Percentiles rank a stretch among this genome's conserved stretches.
These are phyloP conservation scores for Etheostoma spectabile DNA, from an alignment of 2,113 vertebrate genomes.

Conservation along the genomic window DNA sequence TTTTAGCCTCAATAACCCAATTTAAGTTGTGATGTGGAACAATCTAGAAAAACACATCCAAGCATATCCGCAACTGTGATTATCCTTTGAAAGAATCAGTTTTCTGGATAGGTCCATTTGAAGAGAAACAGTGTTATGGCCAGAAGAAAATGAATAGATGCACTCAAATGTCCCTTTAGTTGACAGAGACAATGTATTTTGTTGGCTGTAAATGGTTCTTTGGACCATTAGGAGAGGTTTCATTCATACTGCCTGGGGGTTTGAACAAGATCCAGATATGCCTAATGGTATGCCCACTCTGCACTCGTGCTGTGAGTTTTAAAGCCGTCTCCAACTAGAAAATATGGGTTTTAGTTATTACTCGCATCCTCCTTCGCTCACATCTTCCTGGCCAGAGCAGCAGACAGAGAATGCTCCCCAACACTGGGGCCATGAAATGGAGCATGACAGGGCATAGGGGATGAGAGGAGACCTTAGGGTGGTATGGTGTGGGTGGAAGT, in stretches of 20 bases:
- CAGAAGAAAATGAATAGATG: constrained; percentile 65
- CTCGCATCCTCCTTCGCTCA: constrained; percentile 62
- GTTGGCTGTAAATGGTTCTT: constrained; percentile 69
- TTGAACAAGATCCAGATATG: constrained; percentile 69
- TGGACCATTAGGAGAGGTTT: constrained; percentile 74
- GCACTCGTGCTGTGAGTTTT: constrained; percentile 70
- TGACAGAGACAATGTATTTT: constrained; percentile 67
- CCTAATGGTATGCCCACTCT: constrained; percentile 69
- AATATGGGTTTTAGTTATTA: constrained; percentile 70
- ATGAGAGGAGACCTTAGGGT: constrained; percentile 46
- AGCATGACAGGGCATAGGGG: constrained; percentile 58
- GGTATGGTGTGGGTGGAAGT: constrained; percentile 26
- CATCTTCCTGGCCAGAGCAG: constrained; percentile 24
- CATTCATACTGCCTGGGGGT: constrained; percentile 71
- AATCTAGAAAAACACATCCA: constrained; percentile 35
- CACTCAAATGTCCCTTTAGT: constrained; percentile 48
- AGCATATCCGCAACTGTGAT: constrained; percentile 33
- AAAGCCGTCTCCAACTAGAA: constrained; percentile 50
- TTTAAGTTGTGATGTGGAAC: constrained; percentile 23
- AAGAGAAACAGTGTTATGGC: constrained; percentile 54
- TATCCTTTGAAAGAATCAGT: constrained; percentile 45
- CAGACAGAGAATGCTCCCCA: constrained; percentile 33
- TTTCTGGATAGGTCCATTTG: constrained; percentile 48
- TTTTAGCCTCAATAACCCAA: constrained; percentile 38
- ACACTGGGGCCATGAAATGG: constrained; percentile 55